Evolutionary conservation across 1,140 invertebrate species (phyloP), one percentile per base, ranked within the genome.

Genomic region (Mylabris phalerata): DNA sequence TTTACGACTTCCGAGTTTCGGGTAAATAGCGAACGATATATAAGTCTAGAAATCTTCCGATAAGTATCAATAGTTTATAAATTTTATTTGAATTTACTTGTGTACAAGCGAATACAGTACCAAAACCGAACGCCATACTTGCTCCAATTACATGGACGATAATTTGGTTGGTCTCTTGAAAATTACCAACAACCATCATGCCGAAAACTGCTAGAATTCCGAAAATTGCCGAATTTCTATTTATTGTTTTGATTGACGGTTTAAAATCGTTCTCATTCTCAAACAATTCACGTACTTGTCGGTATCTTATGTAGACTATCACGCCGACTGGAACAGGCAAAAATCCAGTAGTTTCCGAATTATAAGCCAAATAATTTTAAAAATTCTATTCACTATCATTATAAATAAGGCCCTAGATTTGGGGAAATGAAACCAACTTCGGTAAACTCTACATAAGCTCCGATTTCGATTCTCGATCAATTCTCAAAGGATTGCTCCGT

Each of bases 131-230:
- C 11, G 79, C 80, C 45, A 84, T 59, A 2, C 80, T 60, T 3
- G 86, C 85, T 38, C 86, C 87, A 41, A 82, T 67, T 25, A 86
- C 66, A 65, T 89, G 87, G 4, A 88, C 77, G 13, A 72, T 61
- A 9, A 86, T 65, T 2, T 84, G 75, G 62, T 83, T 84, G 0
- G 80, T 83, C 73, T 87, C 85, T 78, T 87, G 85, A 74, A 88
- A 89, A 70, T 86, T 87, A 2, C 80, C 86, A 2, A 86, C 83
- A 1, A 88, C 66, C 49, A 78, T 82, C 5, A 86, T 70, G 27
- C 86, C 85, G 46, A 84, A 64, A 5, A 40, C 79, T 77, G 42
- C 82, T 78, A 4, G 77, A 38, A 40, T 83, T 9, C 68, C 71
- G 2, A 67, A 10, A 55, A 59, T 40, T 7, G 48, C 64, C 66